Percentiles rank a stretch among this genome's conserved stretches.
These are phyloP conservation scores for Bellardia pandia DNA, from an alignment of 2,888 invertebrate species.

Conservation along the genomic window DNA sequence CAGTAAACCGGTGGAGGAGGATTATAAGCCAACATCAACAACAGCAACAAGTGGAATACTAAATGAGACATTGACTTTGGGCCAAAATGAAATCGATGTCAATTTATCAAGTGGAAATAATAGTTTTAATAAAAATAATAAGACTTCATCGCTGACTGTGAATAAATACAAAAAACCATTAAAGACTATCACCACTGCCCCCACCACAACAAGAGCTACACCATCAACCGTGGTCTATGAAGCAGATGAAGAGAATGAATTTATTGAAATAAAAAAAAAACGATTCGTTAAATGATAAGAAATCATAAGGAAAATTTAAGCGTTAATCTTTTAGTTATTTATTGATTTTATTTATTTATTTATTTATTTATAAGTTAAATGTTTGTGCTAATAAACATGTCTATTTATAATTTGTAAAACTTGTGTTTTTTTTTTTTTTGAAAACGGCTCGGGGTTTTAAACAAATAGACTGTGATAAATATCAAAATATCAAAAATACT, in stretches of 20 bases:
- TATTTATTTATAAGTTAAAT: not conserved
- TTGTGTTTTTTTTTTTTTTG: not conserved
- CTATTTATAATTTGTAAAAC: not conserved
- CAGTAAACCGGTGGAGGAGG: constrained; percentile 81
- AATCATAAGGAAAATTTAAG: constrained; percentile 1
- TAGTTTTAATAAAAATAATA: not conserved
- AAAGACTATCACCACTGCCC: not conserved
- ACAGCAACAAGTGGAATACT: constrained; percentile 11
- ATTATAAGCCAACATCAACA: constrained; percentile 19
- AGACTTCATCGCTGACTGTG: not conserved
- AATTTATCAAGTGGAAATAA: constrained; percentile 35
- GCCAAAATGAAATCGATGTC: constrained; percentile 60
- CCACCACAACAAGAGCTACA: not conserved
- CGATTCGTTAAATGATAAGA: not conserved
- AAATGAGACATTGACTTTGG: constrained; percentile 47
- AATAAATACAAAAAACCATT: not conserved
- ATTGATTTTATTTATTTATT: not conserved
- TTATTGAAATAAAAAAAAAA: constrained; percentile 60
- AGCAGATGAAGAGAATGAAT: constrained; percentile 63
- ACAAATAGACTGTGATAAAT: too few relatives aligned
- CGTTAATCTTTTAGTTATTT: not conserved
- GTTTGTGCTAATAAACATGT: not conserved
- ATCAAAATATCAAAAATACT: too few relatives aligned
- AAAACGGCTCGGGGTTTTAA: not conserved
- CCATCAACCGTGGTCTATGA: not conserved